Base-by-base conservation (phyloP, 2,888 invertebrate species). In the Panorpa germanica region DNA sequence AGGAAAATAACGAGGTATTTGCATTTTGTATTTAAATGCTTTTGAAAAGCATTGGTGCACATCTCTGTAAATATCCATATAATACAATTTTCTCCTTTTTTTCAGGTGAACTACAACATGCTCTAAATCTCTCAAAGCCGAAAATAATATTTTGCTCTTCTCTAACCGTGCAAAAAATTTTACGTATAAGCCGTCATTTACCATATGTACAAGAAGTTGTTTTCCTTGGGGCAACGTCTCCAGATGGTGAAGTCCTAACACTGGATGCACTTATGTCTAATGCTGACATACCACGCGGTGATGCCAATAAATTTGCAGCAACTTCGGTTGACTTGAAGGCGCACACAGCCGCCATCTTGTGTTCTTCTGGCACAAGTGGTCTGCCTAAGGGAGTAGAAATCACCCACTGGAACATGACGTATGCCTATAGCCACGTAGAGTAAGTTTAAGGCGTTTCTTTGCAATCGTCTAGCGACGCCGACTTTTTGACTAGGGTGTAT, bases 291-390 rank as follows among this genome's bases (percentile, higher is more conserved):
- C 6, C n/a, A 27, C 4, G 19, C 25, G n/a, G 31, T 34, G 15
- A 17, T 35, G 9, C 27, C 4, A 34, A 35, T 24, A 32, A 32
- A 8, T 48, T 49, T 25, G 23, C 38, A 35, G 37, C 40, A 4
- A 32, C 32, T 9, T 34, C 42, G 2, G 37, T 56, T 9, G 45
- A 57, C 38, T 35, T 43, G 2, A 38, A 42, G 18, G 45, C 56
- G 31, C 46, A 54, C 31, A 34, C 45, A n/a, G 45, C 52, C 2
- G 44, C 55, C 1, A 47, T 67, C 35, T 52, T 64, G 7, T 63
- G 55, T 41, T 65, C 65, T 6, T 61, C 63, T 38, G 65, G 65
- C 20, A 65, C 65, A 1, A 52, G 52, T 18, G 66, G 66, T 3
- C 41, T 62, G 10, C 59, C 64, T 2, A 64, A 65, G 43, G 63